phyloP scores from a whole-genome alignment of 2,888 invertebrate genomes.

The Spodoptera exigua region DNA sequence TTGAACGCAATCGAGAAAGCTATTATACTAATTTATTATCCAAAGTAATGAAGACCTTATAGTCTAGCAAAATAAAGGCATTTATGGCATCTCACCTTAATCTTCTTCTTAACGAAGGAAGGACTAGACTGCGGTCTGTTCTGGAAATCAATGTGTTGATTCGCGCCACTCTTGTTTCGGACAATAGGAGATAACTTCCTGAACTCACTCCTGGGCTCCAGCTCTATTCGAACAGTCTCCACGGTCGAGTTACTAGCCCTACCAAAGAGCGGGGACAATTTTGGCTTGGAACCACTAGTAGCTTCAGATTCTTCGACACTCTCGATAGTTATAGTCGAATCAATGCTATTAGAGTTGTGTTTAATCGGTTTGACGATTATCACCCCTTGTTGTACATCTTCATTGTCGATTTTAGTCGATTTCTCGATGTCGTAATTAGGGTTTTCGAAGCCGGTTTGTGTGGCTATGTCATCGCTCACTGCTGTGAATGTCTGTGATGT shows the following conservation, averaged over 20 bases:
- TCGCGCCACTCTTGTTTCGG: conserved; percentile 69
- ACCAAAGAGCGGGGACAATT: conserved; percentile 83
- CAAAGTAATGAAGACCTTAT: too few species aligned
- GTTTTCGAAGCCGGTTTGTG: conserved; percentile 85
- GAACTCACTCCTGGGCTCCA: conserved; percentile 81
- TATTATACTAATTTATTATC: too few species aligned
- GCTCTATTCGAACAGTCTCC: conserved; percentile 77
- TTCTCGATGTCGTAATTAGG: conserved; percentile 77
- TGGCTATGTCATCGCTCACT: conserved; percentile 78
- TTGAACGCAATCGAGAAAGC: too few species aligned
- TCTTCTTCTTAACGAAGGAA: conserved; percentile 66
- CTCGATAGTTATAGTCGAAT: conserved; percentile 82
- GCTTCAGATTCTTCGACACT: conserved; percentile 76
- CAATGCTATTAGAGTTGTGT: conserved; percentile 71
- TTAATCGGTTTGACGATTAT: conserved; percentile 81
- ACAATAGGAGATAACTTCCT: conserved; percentile 84
- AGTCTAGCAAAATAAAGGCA: too few species aligned
- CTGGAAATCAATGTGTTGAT: conserved; percentile 79
- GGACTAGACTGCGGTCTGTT: conserved; percentile 85
- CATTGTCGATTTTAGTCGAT: conserved; percentile 56
- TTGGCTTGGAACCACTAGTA: conserved; percentile 74
- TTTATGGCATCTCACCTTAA: conserved; percentile 64
- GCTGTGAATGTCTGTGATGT: conserved; percentile 73
- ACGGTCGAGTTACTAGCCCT: conserved; percentile 70
- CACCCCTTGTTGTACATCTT: conserved; percentile 67